Evolutionary conservation across 2,797 vertebrate genomes (phyloP).

Genomic region (Poeciliopsis infans): DNA sequence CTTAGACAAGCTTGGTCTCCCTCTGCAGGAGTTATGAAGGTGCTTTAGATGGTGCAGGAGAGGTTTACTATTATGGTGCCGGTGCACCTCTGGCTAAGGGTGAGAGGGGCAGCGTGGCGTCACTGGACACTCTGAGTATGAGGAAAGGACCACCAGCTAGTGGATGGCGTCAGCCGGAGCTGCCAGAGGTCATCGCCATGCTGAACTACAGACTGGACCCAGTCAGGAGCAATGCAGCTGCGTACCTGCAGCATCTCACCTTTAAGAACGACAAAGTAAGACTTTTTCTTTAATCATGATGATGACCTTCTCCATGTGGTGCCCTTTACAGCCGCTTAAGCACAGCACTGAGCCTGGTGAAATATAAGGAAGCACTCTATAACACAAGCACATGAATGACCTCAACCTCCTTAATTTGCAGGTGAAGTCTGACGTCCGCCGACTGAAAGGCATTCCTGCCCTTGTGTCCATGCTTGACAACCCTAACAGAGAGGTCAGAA

Average conservation of each 20-base stretch:
- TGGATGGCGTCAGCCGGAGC: conserved; percentile 92
- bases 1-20: not conserved
- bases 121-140: conserved; percentile 91
- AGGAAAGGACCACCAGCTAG: conserved; percentile 82
- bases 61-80: conserved; percentile 87
- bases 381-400: not conserved
- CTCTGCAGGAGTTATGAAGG: conserved; percentile 92
- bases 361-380: not conserved
- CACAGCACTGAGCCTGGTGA: not conserved
- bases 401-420: conserved; percentile 35
- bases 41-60: conserved; percentile 86
- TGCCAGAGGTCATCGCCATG: conserved; percentile 96
- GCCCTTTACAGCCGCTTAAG: too few species aligned
- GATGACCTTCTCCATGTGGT: too few species aligned
- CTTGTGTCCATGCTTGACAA: conserved; percentile 93
- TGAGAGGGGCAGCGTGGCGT: conserved; percentile 94
- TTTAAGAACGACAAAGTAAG: conserved; percentile 94
- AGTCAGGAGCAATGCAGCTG: conserved; percentile 93
- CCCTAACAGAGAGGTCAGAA: conserved; percentile 90
- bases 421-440: conserved; percentile 83
- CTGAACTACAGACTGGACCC: conserved; percentile 93
- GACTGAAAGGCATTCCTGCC: conserved; percentile 92
- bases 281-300: not conserved
- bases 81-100: conserved; percentile 90
- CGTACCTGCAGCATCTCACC: conserved; percentile 95